These are phyloP conservation scores for Euphonia xanthogaster DNA, from an alignment of 2,797 vertebrate genomes.

Conservation along the genomic window DNA sequence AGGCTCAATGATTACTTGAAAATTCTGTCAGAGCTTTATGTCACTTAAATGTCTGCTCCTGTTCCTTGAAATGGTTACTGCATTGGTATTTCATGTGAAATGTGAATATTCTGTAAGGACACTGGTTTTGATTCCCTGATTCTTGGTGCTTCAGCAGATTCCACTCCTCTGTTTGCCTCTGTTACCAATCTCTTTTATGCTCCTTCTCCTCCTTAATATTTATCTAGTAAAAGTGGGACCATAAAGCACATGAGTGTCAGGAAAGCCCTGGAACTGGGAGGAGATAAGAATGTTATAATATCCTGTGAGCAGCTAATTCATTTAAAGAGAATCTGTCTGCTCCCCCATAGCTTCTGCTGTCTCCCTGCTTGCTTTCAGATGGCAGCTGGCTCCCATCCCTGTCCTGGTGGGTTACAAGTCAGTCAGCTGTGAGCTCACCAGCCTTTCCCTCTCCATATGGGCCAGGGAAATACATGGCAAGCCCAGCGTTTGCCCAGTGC, in stretches of 20 bases:
- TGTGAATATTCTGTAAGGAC: background rate
- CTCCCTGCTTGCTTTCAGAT: background rate
- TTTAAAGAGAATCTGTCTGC: background rate
- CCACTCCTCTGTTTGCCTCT: background rate
- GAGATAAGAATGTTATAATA: background rate
- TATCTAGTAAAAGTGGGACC: background rate
- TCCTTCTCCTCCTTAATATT: background rate
- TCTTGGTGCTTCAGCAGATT: background rate
- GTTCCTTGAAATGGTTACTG: background rate
- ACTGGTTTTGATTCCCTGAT: background rate
- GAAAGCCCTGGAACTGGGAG: background rate
- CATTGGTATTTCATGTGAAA: background rate
- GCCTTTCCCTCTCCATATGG: background rate
- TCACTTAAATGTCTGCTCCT: background rate
- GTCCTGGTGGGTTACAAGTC: background rate
- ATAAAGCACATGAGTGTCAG: background rate
- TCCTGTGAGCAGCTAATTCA: background rate
- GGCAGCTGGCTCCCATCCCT: conserved; percentile 9
- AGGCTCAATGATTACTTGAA: background rate
- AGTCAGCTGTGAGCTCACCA: background rate
- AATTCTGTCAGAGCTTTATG: background rate
- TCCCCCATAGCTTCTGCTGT: background rate
- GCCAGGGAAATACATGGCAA: background rate
- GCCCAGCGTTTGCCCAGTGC: background rate
- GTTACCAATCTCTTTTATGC: background rate